phyloP scores from a whole-genome alignment of 2,888 invertebrate species.

The Drosophila helvetica region DNA sequence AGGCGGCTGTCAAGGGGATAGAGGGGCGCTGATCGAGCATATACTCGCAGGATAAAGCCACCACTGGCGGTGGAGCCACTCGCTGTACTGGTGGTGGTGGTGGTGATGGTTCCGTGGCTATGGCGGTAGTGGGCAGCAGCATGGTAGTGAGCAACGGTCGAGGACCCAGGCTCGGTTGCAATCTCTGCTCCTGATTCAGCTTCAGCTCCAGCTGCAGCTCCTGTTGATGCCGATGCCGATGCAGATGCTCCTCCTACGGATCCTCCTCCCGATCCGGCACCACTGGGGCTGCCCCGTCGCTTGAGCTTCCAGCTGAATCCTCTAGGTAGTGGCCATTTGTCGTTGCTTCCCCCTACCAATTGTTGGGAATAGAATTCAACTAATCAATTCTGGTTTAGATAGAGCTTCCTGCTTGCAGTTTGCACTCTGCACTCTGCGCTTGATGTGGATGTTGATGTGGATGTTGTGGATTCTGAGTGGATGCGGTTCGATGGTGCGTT shows the following conservation, averaged over 20 bases:
- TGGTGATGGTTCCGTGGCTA: constrained; percentile 34
- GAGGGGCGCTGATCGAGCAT: constrained; percentile 81
- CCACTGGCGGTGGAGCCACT: constrained; percentile 31
- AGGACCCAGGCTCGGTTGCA: constrained; percentile 70
- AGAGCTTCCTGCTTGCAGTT: constrained; percentile 74
- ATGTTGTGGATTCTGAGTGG: constrained; percentile 20
- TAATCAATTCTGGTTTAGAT: constrained; percentile 83
- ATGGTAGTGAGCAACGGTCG: constrained; percentile 69
- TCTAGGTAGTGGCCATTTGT: constrained; percentile 84
- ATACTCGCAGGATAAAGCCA: constrained; percentile 82
- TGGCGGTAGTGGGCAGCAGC: constrained; percentile 71
- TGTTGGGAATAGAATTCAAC: constrained; percentile 85
- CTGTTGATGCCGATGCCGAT: neutral
- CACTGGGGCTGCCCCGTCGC: constrained; percentile 63
- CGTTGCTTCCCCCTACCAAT: constrained; percentile 85
- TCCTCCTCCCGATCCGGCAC: constrained; percentile 45
- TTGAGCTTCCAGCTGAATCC: constrained; percentile 84
- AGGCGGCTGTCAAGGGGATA: constrained; percentile 34
- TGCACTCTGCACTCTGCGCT: constrained; percentile 33
- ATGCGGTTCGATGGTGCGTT: constrained; percentile 13
- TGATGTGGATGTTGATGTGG: constrained; percentile 49
- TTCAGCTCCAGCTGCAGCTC: constrained; percentile 10
- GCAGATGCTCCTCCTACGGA: constrained; percentile 17
- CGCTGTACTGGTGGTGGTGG: neutral
- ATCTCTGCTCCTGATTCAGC: constrained; percentile 58